Base-by-base conservation (phyloP, 2,113 vertebrate genomes). In the Aegotheles bennettii region DNA sequence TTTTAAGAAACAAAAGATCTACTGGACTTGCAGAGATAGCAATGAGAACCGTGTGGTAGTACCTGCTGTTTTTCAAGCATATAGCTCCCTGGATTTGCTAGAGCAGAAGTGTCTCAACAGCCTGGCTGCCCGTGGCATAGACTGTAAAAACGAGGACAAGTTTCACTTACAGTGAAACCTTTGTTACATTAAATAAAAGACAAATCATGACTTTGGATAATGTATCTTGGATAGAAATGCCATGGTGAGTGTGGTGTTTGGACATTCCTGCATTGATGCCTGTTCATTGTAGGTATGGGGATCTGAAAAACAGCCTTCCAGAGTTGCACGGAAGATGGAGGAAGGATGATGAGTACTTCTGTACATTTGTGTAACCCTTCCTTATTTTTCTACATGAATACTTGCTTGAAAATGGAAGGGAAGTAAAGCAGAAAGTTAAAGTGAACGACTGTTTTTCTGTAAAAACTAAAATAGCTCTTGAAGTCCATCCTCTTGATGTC, bases 221-320 rank as follows among this genome's bases (percentile, higher is more conserved):
- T 16, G 3, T 40, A 5, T 26, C 24, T 76, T 53, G 0, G 16
- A 23, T 38, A 7, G 40, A 69, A 77, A 42, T 67, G 64, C 45
- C 5, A 1, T 3, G 12, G 0, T 57, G 7, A 54, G 11, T 7
- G 0, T 56, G 57, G 8, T 60, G 38, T 28, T 57, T 65, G 59
- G 64, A 53, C 59, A 47, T 89, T 54, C 3, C 53, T 33, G 54
- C 35, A 9, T 1, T 68, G 57, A 12, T 68, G 40, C 10, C 35
- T 73, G 48, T 64, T 80, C 28, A 28, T 29, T 28, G 43, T 40
- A 40, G 56, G 5, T 35, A 8, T 33, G 63, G 18, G 40, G 50
- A 40, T 45, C 28, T 2, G 5, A 56, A 48, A 40, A 65, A 2
- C 11, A 70, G 23, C 16, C 28, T 79, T 18, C 50, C 9, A 38